Evolutionary conservation across 2,888 invertebrate genomes (phyloP), one percentile per base, ranked within the genome.

Genomic region (Salpingus planirostris): DNA sequence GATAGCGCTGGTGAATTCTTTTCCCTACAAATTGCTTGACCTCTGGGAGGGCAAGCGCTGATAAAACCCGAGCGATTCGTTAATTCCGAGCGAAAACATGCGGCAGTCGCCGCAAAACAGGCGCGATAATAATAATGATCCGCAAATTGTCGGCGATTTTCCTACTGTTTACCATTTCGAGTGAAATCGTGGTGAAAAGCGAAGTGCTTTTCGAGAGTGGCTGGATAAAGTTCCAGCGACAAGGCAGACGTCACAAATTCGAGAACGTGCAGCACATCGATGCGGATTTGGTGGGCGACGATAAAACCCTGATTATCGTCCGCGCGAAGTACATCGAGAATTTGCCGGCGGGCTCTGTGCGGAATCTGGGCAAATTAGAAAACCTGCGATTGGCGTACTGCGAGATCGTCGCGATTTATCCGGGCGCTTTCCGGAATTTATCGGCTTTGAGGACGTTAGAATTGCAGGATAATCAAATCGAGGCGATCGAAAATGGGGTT

Each of bases 391-490:
- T 40, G 11, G 24, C 27, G 6, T 18, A 22, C 12, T 24, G 34
- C 15, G 25, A 25, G 2, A 35, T 43, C n/a, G 6, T 11, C 11
- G 12, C 26, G 2, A 31, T 43, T 3, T 6, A 15, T 12, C 27
- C 32, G 4, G 25, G 26, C 6, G 37, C 43, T 11, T 42, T 42
- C 31, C 10, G 13, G 3, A 37, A 42, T 18, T 12, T 42, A 4
- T 23, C 39, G 3, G 33, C 29, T 21, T 29, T 42, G n/a, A 25
- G 18, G 7, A 21, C 32, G n/a, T 14, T 42, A 11, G 29, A 40
- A 15, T 29, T 42, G 12, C 39, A 42, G 26, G 36, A 40, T 15
- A 42, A 42, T 25, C 21, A 31, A 13, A 31, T 42, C 6, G 21
- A 22, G 7, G 13, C 13, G 3, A 37, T 42, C 10, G 12, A 26